phyloP scores from a whole-genome alignment of 2,888 invertebrate species.

The Spicauda simplicius region DNA sequence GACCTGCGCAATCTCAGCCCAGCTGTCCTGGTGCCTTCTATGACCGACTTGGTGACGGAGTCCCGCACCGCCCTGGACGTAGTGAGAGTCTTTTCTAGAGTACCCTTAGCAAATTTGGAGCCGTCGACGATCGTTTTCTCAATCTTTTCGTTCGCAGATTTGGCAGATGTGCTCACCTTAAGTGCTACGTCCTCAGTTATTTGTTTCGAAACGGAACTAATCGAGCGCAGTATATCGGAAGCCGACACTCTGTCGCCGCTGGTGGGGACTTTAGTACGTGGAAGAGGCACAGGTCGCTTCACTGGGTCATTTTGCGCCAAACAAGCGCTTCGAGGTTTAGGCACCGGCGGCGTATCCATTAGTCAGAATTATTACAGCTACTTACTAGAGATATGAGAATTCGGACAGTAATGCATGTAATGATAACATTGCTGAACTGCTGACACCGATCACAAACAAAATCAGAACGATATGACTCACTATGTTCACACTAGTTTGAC shows the following conservation, averaged over 20 bases:
- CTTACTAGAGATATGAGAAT: not conserved
- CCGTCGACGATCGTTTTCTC: slow-evolving; percentile 70
- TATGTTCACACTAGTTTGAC: slow-evolving; percentile 27
- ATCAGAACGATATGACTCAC: slow-evolving; percentile 44
- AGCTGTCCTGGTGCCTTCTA: slow-evolving; percentile 86
- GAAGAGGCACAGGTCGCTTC: slow-evolving; percentile 82
- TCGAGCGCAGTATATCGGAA: slow-evolving; percentile 76
- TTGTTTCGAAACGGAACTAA: slow-evolving; percentile 84
- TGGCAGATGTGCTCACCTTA: slow-evolving; percentile 75
- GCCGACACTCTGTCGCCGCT: slow-evolving; percentile 64
- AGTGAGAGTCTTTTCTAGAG: slow-evolving; percentile 73
- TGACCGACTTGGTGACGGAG: slow-evolving; percentile 85
- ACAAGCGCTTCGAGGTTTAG: slow-evolving; percentile 68
- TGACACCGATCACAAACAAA: slow-evolving; percentile 39
- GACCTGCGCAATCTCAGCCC: slow-evolving; percentile 74
- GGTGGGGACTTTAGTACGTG: slow-evolving; percentile 70
- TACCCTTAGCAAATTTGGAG: slow-evolving; percentile 75
- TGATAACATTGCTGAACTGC: slow-evolving; percentile 38
- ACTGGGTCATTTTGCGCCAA: slow-evolving; percentile 55
- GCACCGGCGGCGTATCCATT: slow-evolving; percentile 77
- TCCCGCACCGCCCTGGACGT: slow-evolving; percentile 81
- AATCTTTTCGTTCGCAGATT: slow-evolving; percentile 69
- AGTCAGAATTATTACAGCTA: slow-evolving; percentile 8
- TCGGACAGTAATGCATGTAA: slow-evolving; percentile 37
- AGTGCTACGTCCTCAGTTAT: slow-evolving; percentile 82